phyloP scores from a whole-genome alignment of 1,140 invertebrate genomes.

The Muscidifurax raptorellus region DNA sequence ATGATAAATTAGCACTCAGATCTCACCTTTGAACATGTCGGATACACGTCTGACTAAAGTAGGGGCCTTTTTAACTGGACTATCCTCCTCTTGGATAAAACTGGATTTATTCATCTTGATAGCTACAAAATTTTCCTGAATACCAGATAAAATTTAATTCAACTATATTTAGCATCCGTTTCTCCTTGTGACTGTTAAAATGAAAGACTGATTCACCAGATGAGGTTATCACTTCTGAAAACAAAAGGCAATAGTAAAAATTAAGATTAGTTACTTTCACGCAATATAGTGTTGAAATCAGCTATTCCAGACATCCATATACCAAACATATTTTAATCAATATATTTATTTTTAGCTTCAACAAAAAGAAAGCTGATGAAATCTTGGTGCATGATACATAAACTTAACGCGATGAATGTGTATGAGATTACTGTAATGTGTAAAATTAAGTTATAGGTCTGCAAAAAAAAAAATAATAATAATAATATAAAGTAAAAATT shows the following conservation, averaged over 20 bases:
- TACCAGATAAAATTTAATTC: neutral
- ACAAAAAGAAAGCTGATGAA: conserved; percentile 4
- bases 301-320: neutral
- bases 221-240: conserved; percentile 51
- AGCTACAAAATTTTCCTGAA: neutral
- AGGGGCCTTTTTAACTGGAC: conserved; percentile 58
- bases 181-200: conserved; percentile 7
- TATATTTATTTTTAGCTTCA: neutral
- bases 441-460: neutral
- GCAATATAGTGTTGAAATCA: conserved; percentile 9
- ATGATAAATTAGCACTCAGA: neutral
- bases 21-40: conserved; percentile 69
- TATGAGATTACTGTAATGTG: neutral
- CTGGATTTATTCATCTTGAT: conserved; percentile 55
- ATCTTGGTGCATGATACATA: neutral
- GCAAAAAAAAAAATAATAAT: neutral
- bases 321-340: conserved; percentile 6
- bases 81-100: conserved; percentile 55
- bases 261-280: conserved; percentile 8
- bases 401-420: neutral
- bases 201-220: conserved; percentile 44
- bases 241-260: conserved; percentile 8
- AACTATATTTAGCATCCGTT: conserved; percentile 37
- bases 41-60: conserved; percentile 69
- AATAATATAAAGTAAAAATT: neutral